Conservation (phyloP, 2,113 vertebrate species). For the Clupea harengus region DNA sequence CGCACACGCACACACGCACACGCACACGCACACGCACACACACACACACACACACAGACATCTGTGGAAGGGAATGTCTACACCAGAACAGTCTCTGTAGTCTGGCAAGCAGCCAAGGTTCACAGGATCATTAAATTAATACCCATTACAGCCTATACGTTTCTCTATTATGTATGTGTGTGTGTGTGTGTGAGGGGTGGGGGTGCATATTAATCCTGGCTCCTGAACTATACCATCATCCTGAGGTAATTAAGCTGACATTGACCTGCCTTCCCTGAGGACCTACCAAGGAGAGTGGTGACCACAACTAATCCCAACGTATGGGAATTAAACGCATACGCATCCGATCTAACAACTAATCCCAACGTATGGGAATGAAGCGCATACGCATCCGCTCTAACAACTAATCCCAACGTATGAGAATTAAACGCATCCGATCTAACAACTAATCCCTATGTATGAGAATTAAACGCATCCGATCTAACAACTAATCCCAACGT, state of each 20-base stretch:
- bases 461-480: too few relatives aligned
- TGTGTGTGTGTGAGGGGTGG: not conserved
- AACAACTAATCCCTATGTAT: too few relatives aligned
- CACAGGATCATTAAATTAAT: not conserved
- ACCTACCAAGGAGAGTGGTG: not conserved
- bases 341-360: too few relatives aligned
- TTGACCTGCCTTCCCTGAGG: slow-evolving; percentile 10
- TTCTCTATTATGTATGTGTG: not conserved
- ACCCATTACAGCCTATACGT: not conserved
- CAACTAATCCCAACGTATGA: too few relatives aligned
- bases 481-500: not conserved
- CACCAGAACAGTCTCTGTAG: not conserved
- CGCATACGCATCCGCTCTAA: too few relatives aligned
- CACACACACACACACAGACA: not conserved
- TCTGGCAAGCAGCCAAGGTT: not conserved
- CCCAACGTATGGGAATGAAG: too few relatives aligned
- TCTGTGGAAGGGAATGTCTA: not conserved
- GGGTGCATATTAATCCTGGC: not conserved
- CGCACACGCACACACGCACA: not conserved
- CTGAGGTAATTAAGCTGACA: slow-evolving; percentile 32
- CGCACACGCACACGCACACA: not conserved
- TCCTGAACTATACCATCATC: not conserved
- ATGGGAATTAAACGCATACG: not conserved
- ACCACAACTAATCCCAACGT: not conserved
- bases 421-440: too few relatives aligned